Evolutionary conservation across 2,888 invertebrate genomes (phyloP), one percentile per base, ranked within the genome.

Genomic region (Euclidia mi): DNA sequence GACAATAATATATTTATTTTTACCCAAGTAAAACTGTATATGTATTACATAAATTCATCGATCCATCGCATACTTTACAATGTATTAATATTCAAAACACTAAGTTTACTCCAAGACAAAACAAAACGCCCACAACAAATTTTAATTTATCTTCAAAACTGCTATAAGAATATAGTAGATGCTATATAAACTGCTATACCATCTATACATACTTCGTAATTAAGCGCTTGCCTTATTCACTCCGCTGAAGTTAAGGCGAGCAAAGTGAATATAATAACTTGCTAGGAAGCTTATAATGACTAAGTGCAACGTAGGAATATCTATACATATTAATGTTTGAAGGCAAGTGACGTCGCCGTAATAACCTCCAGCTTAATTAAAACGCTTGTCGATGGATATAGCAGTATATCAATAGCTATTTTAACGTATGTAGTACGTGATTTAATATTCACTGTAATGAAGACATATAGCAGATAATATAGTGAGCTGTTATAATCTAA

Each of bases 361-460:
- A 84, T 84, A 82, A 84, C 80, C 73, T 73, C 78, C 62, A 62
- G 73, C 75, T 81, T 85, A 85, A 88, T 88, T 86, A 87, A 84
- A 85, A 81, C 78, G 81, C 73, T 66, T 71, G 75, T 71, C 77
- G 74, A 71, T 74, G 76, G 79, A 80, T 83, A 78, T 77, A 79
- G 81, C 78, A 78, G 76, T 76, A 79, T 66, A 69, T 68, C 62
- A 71, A 73, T 72, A 73, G 64, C 38, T 47, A n/a, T n/a, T n/a
- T n/a, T n/a, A n/a, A n/a, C 37, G 45, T 44, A 48, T 69, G n/a
- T n/a, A n/a, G 56, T 41, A 64, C 59, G 47, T 59, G 38, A 56
- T 45, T 52, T 68, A 53, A 69, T 71, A 47, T 61, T 60, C 48
- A 14, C 37, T 41, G 10, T 71, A 70, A 73, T 69, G 46, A 69